Percentiles rank a stretch among this genome's conserved stretches.
Conservation (phyloP, 2,113 vertebrate genomes). For the Cebus imitator region DNA sequence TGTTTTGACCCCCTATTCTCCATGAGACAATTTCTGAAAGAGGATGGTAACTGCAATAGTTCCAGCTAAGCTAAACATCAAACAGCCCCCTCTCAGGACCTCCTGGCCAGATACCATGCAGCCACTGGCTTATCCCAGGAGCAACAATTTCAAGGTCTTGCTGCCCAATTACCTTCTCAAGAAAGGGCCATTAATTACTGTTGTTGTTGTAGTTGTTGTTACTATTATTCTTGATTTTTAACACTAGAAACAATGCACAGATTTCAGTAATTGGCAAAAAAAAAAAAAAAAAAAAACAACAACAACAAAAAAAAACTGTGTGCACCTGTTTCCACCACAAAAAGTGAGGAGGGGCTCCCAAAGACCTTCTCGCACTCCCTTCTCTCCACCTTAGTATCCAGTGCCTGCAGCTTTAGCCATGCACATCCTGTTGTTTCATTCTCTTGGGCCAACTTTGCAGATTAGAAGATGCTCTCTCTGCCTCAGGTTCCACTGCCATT, state of each 20-base stretch:
- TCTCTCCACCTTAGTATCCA: neutral
- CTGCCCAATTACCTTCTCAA: neutral
- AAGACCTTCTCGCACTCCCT: accelerated
- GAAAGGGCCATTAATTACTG: neutral
- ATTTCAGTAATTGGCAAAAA: neutral
- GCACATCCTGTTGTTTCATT: accelerated
- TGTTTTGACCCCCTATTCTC: neutral
- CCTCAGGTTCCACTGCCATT: neutral
- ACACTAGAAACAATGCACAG: neutral
- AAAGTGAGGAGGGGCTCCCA: neutral
- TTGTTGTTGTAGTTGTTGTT: neutral
- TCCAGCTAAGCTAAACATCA: neutral
- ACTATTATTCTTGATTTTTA: neutral
- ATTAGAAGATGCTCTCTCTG: neutral
- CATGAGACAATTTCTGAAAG: neutral
- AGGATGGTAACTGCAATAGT: neutral
- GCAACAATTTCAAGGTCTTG: neutral
- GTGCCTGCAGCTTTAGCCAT: accelerated
- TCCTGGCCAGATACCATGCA: neutral
- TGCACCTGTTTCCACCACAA: neutral
- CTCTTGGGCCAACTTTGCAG: neutral
- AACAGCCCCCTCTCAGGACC: accelerated
- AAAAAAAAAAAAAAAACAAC: neutral
- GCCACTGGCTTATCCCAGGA: neutral
- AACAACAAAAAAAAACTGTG: neutral